phyloP scores from a whole-genome alignment of 1,140 invertebrate species.

The Platorchestia sp. region DNA sequence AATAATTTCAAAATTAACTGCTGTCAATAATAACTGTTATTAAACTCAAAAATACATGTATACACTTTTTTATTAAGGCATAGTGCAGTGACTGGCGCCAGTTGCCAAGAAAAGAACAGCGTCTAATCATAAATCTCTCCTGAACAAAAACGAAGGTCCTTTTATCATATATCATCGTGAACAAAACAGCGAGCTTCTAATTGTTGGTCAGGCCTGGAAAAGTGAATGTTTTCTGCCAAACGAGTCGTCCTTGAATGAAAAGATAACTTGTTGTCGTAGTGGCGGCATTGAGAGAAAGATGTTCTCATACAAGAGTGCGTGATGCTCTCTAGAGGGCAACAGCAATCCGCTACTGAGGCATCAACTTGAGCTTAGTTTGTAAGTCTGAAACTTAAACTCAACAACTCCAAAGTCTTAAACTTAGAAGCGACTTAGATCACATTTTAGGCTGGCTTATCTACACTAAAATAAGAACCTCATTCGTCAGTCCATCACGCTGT shows the following conservation, averaged over 20 bases:
- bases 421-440: no score
- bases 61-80: not conserved
- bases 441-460: no score
- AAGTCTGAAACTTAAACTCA: no score
- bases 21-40: not conserved
- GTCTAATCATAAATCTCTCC: not conserved
- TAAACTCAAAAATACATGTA: not conserved
- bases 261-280: not conserved
- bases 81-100: not conserved
- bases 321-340: no score
- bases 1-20: not conserved
- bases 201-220: not conserved
- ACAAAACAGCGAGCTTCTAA: not conserved
- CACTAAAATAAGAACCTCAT: no score
- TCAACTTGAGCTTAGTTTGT: no score
- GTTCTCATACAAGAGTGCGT: no score
- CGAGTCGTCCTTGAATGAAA: not conserved
- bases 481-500: no score
- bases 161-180: not conserved
- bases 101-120: not conserved
- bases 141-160: not conserved
- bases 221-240: not conserved
- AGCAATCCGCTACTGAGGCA: no score
- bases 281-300: no score
- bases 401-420: no score